Base-by-base conservation (phyloP, 2,888 invertebrate genomes). In the Fissipunctia ypsillon region DNA sequence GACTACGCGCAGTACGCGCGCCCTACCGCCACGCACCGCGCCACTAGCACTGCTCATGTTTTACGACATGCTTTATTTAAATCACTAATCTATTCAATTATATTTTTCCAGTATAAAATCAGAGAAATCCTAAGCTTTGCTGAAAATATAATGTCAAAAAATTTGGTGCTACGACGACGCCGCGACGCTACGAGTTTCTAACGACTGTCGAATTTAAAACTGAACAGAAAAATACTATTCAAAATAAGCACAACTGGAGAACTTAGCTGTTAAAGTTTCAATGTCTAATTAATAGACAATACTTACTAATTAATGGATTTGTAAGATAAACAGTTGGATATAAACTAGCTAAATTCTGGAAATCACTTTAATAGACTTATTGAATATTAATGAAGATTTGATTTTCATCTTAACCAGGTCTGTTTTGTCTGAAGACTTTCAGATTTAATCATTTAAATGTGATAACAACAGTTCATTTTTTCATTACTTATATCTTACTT, bases 21-120 rank as follows among this genome's bases (percentile, higher is more conserved):
- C 91, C 92, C 88, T 88, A 82, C 89, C 91, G 85, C 73, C 88
- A 83, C 76, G 74, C 84, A 79, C 75, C 75, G 73, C 66, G 66
- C 75, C 69, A 52, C 73, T 67, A 69, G 54, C 80, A 63, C 89
- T 64, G 12, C 41, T 19, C 56, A 31, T 75, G 35, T 73, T 56
- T 48, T 19, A 19, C 41, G 50, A 41, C 22, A n/a, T 57, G 41
- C 31, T 76, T 60, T 65, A 71, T 68, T 71, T 65, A 60, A 60
- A 72, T 52, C 22, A 68, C 56, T 66, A 45, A 57, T 52, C 12
- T 48, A n/a, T 67, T 59, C 14, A 45, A 69, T 64, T 67, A 76
- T 38, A 50, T 64, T n/a, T 10, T 19, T 54, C 9, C 16, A 16
- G 5, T 14, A 52, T 73, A 59, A 35, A 43, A 16, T 41, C 38